Evolutionary conservation across 1,140 invertebrate genomes (phyloP).

Genomic region (Chrysomallon squamiferum): DNA sequence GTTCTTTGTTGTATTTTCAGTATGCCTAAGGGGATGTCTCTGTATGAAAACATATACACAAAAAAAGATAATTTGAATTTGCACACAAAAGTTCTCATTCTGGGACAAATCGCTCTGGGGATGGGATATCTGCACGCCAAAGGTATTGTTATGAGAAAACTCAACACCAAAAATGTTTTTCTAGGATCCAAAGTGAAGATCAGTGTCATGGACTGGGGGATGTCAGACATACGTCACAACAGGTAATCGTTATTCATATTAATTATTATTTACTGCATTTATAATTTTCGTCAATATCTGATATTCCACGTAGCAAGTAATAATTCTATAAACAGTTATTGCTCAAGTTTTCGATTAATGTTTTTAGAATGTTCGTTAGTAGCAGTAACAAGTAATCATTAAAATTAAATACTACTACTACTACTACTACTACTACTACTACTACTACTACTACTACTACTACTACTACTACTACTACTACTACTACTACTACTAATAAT

Average conservation of each 20-base stretch:
- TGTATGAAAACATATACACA: slow-evolving; percentile 60
- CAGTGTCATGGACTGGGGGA: slow-evolving; percentile 64
- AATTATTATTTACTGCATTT: background rate
- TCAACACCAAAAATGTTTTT: slow-evolving; percentile 65
- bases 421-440: too few relatives aligned
- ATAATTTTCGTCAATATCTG: background rate
- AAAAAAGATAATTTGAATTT: slow-evolving; percentile 50
- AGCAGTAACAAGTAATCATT: too few relatives aligned
- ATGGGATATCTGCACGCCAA: slow-evolving; percentile 67
- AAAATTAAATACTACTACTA: too few relatives aligned
- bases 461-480: too few relatives aligned
- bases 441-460: too few relatives aligned
- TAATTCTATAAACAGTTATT: background rate
- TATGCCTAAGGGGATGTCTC: slow-evolving; percentile 55
- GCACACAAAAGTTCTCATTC: slow-evolving; percentile 52
- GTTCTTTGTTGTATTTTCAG: slow-evolving; percentile 43
- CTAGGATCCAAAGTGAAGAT: slow-evolving; percentile 64
- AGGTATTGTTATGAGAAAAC: slow-evolving; percentile 62
- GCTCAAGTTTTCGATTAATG: background rate
- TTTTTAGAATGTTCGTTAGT: background rate
- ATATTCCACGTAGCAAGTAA: background rate
- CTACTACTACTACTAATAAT: too few relatives aligned
- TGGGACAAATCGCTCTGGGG: slow-evolving; percentile 59
- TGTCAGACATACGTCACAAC: slow-evolving; percentile 46
- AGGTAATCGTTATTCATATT: too few relatives aligned